Evolutionary conservation across 2,797 vertebrate genomes (phyloP).

Genomic region (Micromesistius poutassou): DNA sequence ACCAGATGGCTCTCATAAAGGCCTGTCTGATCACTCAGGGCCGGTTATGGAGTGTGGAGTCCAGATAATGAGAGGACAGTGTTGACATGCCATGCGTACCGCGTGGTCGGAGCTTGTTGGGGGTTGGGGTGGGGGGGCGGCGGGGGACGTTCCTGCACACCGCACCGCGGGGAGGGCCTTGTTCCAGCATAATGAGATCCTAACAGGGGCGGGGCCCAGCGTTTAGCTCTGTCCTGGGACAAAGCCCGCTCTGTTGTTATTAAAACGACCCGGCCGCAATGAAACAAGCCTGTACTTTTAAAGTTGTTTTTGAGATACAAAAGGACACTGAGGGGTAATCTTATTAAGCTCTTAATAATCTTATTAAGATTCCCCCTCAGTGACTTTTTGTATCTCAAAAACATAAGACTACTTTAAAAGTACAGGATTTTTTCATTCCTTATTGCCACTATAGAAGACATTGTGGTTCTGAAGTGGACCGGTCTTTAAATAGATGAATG

Average conservation of each 20-base stretch:
- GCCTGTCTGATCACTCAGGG: constrained; percentile 50
- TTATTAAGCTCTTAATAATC: too few relatives aligned
- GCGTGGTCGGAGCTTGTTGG: neutral
- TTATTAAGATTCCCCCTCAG: neutral
- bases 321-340: neutral
- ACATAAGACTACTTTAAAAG: neutral
- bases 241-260: constrained; percentile 34
- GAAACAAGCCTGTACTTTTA: neutral
- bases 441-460: constrained; percentile 1
- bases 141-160: neutral
- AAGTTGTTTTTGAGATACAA: neutral
- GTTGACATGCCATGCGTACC: constrained; percentile 50
- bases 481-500: neutral
- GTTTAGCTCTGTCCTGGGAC: constrained; percentile 15
- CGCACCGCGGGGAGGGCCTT: neutral
- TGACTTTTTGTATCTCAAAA: neutral
- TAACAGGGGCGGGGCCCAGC: constrained; percentile 36
- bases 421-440: neutral
- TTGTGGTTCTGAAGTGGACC: neutral
- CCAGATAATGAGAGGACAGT: constrained; percentile 63
- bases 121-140: too few relatives aligned
- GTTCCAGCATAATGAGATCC: constrained; percentile 54
- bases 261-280: constrained; percentile 21
- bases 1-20: constrained; percentile 75
- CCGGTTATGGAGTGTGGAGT: constrained; percentile 51